These are phyloP conservation scores for Helobdella robusta DNA, from an alignment of 2,888 invertebrate genomes.

Conservation along the genomic window DNA sequence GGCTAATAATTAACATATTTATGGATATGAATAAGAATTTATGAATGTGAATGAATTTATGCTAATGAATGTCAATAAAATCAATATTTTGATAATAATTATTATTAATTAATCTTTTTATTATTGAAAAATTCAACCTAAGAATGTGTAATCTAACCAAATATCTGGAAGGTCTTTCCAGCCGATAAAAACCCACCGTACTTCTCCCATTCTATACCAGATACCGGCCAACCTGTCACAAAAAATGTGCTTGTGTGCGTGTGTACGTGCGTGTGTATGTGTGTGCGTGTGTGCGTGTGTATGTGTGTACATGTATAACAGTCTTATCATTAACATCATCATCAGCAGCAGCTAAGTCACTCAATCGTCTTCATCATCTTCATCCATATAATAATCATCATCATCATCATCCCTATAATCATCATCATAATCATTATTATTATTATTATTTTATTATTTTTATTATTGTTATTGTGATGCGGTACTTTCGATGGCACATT, in stretches of 20 bases:
- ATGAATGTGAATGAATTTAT: neutral
- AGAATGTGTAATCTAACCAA: slow-evolving; percentile 30
- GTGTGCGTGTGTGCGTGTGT: too few relatives aligned
- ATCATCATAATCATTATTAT: too few relatives aligned
- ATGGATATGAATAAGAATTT: neutral
- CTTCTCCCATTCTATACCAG: slow-evolving; percentile 81
- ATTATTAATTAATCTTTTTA: neutral
- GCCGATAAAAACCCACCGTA: slow-evolving; percentile 53
- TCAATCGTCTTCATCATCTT: too few relatives aligned
- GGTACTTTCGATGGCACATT: slow-evolving; percentile 86
- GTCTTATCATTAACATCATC: too few relatives aligned
- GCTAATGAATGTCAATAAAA: neutral
- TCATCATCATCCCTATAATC: too few relatives aligned
- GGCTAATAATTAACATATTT: neutral
- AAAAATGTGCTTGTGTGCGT: too few relatives aligned
- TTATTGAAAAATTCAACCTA: neutral
- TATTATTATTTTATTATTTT: too few relatives aligned
- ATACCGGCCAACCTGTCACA: slow-evolving; percentile 90
- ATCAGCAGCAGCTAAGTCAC: too few relatives aligned
- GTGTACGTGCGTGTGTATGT: too few relatives aligned
- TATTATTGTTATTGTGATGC: too few relatives aligned
- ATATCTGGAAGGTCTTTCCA: slow-evolving; percentile 30
- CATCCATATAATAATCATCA: too few relatives aligned
- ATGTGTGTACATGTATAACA: too few relatives aligned
- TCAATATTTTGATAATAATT: neutral